Conservation (phyloP, 2,888 invertebrate genomes). For the Aricia artaxerxes region DNA sequence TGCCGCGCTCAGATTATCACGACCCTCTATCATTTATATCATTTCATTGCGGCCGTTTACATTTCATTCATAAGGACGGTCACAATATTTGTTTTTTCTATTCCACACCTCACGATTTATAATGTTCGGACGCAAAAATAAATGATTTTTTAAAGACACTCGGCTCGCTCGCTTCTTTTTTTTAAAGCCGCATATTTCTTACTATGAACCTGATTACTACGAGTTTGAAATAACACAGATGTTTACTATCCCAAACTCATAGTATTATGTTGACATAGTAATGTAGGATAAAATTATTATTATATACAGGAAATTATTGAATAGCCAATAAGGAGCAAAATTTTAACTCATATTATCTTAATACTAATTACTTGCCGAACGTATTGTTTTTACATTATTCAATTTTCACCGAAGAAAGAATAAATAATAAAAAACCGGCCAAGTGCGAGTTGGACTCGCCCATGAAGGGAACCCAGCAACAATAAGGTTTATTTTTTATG, state of each 20-base stretch:
- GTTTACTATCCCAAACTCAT: background rate
- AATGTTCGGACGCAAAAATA: conserved; percentile 13
- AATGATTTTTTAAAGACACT: background rate
- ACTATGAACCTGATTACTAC: background rate
- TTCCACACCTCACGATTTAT: conserved; percentile 28
- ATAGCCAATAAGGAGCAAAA: too few species aligned
- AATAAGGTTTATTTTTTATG: too few species aligned
- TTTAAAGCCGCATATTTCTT: background rate
- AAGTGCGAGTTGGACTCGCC: too few species aligned
- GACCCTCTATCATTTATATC: conserved; percentile 70
- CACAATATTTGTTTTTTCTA: conserved; percentile 37
- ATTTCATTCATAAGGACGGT: conserved; percentile 61
- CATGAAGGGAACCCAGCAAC: too few species aligned
- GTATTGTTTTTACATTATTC: too few species aligned
- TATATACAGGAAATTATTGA: too few species aligned
- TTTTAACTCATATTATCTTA: too few species aligned
- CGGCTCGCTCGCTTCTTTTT: background rate
- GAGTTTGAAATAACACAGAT: background rate
- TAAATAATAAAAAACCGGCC: too few species aligned
- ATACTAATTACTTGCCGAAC: too few species aligned
- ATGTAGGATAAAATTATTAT: too few species aligned
- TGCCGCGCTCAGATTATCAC: conserved; percentile 70
- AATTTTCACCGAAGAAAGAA: too few species aligned
- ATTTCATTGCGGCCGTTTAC: conserved; percentile 76
- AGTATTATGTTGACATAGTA: too few species aligned